Percentiles rank a stretch among this genome's conserved stretches.
Conservation (phyloP, 2,888 invertebrate genomes). For the Epinotia demarniana region DNA sequence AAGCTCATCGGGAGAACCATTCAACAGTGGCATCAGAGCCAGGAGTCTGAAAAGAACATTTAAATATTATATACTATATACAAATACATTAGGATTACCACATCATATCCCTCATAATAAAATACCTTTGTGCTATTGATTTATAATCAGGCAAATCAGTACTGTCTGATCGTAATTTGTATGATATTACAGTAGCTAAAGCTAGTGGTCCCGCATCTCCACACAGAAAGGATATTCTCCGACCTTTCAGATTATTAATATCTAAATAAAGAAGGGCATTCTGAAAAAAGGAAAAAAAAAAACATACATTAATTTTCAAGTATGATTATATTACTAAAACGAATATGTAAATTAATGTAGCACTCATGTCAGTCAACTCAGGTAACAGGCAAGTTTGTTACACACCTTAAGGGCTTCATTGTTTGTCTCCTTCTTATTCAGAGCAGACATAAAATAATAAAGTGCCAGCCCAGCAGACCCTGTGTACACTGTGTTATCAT, state of each 20-base stretch:
- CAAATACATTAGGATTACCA: background rate
- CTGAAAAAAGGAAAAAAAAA: constrained; percentile 55
- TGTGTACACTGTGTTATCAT: constrained; percentile 89
- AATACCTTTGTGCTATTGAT: constrained; percentile 80
- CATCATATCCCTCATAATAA: constrained; percentile 36
- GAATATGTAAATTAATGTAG: background rate
- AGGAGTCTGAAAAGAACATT: constrained; percentile 80
- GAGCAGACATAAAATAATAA: constrained; percentile 83
- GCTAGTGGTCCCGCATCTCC: constrained; percentile 93
- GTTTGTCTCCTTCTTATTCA: constrained; percentile 55
- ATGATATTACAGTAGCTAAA: constrained; percentile 88
- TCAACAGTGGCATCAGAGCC: constrained; percentile 81
- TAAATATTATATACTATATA: background rate
- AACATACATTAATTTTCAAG: background rate
- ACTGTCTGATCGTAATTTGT: constrained; percentile 78
- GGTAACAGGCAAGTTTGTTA: background rate
- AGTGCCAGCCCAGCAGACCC: constrained; percentile 90
- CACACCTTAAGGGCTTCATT: constrained; percentile 62
- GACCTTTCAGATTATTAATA: constrained; percentile 65
- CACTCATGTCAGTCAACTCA: no score
- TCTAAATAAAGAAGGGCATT: constrained; percentile 65
- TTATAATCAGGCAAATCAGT: constrained; percentile 77
- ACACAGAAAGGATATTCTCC: constrained; percentile 88
- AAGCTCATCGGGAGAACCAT: constrained; percentile 90
- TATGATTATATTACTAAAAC: background rate